Percentiles rank a stretch among this genome's conserved stretches.
Conservation (phyloP, 2,888 invertebrate species). For the Elegia similella region DNA sequence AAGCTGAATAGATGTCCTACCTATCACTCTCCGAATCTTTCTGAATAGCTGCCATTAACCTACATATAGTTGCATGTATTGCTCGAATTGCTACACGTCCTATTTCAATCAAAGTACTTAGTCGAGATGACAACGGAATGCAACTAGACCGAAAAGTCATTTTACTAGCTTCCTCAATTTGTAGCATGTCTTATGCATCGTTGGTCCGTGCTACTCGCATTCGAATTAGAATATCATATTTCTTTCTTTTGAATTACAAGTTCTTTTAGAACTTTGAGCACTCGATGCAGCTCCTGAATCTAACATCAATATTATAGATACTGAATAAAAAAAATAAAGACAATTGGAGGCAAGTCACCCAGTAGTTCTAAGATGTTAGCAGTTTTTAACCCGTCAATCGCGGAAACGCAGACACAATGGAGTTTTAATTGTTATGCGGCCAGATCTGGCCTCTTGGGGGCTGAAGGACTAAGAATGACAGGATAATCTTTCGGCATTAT, state of each 20-base stretch:
- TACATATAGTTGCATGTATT: not conserved
- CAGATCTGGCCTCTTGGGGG: too few relatives aligned
- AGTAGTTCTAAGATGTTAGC: too few relatives aligned
- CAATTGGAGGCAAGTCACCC: too few relatives aligned
- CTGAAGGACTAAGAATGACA: too few relatives aligned
- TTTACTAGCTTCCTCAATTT: conserved; percentile 15
- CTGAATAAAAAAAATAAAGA: too few relatives aligned
- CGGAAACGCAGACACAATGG: too few relatives aligned
- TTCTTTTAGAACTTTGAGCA: not conserved
- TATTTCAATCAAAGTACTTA: conserved; percentile 1
- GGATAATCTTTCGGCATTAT: too few relatives aligned
- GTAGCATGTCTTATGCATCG: conserved; percentile 4
- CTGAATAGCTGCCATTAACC: not conserved
- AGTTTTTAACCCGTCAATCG: too few relatives aligned
- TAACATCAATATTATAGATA: too few relatives aligned
- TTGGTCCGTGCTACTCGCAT: not conserved
- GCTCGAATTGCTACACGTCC: conserved; percentile 1
- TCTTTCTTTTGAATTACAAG: not conserved
- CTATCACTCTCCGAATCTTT: not conserved
- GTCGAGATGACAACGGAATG: conserved; percentile 6
- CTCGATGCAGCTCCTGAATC: too few relatives aligned
- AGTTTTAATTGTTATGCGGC: too few relatives aligned
- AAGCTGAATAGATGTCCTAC: not conserved
- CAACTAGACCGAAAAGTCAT: conserved; percentile 13
- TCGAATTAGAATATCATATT: conserved; percentile 1